These are phyloP conservation scores for Brachycybe producta DNA, from an alignment of 2,888 invertebrate genomes.

Conservation along the genomic window DNA sequence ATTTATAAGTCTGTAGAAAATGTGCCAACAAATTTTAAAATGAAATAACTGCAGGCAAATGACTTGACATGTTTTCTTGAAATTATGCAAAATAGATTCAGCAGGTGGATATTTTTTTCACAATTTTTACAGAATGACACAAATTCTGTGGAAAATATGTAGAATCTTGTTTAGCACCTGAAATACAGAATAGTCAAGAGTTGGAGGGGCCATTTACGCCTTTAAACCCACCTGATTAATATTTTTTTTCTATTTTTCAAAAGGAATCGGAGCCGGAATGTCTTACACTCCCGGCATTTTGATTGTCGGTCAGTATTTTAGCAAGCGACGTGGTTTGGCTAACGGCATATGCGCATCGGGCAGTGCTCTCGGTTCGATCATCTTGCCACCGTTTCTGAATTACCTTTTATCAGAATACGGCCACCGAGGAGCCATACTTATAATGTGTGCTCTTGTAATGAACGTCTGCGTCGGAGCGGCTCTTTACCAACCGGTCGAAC, in stretches of 20 bases:
- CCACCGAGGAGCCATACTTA: slow-evolving; percentile 42
- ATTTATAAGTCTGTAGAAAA: too few species aligned
- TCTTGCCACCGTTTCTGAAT: slow-evolving; percentile 63
- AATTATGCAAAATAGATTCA: too few species aligned
- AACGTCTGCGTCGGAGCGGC: slow-evolving; percentile 21
- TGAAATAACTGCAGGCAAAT: too few species aligned
- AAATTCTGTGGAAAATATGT: too few species aligned
- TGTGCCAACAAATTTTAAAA: too few species aligned
- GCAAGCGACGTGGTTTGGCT: slow-evolving; percentile 60
- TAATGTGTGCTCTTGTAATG: slow-evolving; percentile 19
- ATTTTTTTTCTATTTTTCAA: slow-evolving; percentile 49
- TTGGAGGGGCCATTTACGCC: too few species aligned
- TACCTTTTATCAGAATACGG: slow-evolving; percentile 58
- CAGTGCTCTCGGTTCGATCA: slow-evolving; percentile 71
- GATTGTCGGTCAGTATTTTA: slow-evolving; percentile 77
- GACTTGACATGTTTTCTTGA: too few species aligned
- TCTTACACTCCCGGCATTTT: slow-evolving; percentile 81
- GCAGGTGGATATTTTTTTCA: too few species aligned
- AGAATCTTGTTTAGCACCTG: too few species aligned
- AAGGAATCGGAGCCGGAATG: slow-evolving; percentile 69
- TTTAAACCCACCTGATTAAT: too few species aligned
- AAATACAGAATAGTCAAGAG: too few species aligned
- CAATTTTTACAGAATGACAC: too few species aligned
- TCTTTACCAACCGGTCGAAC: slow-evolving; percentile 20
- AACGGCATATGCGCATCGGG: slow-evolving; percentile 82